Evolutionary conservation across 2,797 vertebrate genomes (phyloP), one percentile per base, ranked within the genome.

Genomic region (Hemibagrus guttatus): DNA sequence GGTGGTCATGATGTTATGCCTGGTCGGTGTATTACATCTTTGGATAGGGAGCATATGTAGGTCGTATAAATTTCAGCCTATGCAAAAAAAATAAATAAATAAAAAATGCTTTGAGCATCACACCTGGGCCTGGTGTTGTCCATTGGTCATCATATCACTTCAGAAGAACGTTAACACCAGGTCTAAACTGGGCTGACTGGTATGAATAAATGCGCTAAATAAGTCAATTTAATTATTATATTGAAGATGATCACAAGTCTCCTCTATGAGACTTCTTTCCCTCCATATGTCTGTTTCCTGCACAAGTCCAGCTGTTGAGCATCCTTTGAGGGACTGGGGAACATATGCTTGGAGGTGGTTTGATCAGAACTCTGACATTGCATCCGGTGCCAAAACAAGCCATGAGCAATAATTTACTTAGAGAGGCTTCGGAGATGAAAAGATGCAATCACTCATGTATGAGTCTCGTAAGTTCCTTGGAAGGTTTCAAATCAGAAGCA

Each of bases 281-380:
- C n/a, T n/a, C n/a, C n/a, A n/a, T n/a, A n/a, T 16, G 75, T 35
- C 28, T 21, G 31, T 21, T 35, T 26, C 16, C 12, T 4, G 11
- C n/a, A 58, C 6, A 9, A 19, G 1, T 16, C 52, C 61, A 87
- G 66, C 76, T 88, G 42, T 56, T 88, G 31, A 71, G 49, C 58
- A 54, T 74, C 56, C 56, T 87, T 79, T 75, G 35, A 84, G 46
- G 63, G 39, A 31, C 68, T 81, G 54, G 75, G 49, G 23, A 86
- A 31, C 86, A 89, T 84, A 87, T 89, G 89, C 71, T 85, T 31
- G 11, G 21, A 35, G 46, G 80, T 83, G 72, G 75, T 83, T 54
- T 64, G n/a, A 84, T 81, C 35, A 71, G 75, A 69, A 87, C 80
- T 76, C 52, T 61, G 23, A 83, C 42, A 21, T 72, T 78, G 59